phyloP scores from a whole-genome alignment of 2,113 vertebrate species.

The Irena cyanogastra region DNA sequence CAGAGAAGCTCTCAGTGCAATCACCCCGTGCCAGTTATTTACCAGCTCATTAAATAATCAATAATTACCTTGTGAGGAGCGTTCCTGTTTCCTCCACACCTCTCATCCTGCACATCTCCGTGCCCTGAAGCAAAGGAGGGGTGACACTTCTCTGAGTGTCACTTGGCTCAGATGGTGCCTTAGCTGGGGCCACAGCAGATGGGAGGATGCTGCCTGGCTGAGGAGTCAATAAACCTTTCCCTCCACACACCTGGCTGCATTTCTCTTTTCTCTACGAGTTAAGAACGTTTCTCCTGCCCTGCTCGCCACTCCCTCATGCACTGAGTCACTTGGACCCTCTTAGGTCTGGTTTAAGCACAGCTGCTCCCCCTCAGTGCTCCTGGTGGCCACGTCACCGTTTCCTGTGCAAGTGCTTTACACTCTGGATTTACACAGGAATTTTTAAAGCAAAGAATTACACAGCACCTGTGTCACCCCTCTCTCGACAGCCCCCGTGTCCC shows the following conservation, averaged over 20 bases:
- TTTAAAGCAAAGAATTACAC: not conserved
- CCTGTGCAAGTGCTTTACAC: not conserved
- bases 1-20: not conserved
- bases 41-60: constrained; percentile 19
- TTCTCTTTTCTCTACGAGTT: not conserved
- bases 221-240: not conserved
- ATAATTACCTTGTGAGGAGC: not conserved
- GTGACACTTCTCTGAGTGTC: not conserved
- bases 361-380: not conserved
- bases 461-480: fast-evolving
- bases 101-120: not conserved
- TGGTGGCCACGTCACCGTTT: fast-evolving
- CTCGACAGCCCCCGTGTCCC: not conserved
- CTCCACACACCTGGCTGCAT: not conserved
- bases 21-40: not conserved
- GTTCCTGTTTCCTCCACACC: not conserved
- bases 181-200: not conserved
- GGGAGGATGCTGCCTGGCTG: not conserved
- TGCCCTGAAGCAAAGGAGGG: not conserved
- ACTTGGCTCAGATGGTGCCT: not conserved
- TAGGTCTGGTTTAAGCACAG: not conserved
- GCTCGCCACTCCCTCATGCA: not conserved
- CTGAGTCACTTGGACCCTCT: not conserved
- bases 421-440: not conserved
- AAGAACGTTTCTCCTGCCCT: not conserved